Percentiles rank a stretch among this genome's conserved stretches.
phyloP scores from a whole-genome alignment of 2,113 vertebrate species.

The Empidonax traillii region DNA sequence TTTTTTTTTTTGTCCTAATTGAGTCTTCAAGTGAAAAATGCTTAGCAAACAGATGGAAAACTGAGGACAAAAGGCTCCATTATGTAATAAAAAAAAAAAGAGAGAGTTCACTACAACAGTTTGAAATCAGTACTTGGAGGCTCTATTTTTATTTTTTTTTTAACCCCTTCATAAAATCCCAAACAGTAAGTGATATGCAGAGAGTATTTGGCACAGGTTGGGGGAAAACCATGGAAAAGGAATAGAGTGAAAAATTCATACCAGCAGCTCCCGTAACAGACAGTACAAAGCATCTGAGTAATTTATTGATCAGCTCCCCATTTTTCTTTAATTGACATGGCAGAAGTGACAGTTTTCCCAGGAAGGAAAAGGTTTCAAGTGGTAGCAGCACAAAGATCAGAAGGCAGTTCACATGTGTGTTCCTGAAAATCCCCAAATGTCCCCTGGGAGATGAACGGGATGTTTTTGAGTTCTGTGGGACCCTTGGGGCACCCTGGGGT shows the following conservation, averaged over 20 bases:
- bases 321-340: not conserved
- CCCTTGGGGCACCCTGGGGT: fast-evolving
- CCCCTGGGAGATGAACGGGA: not conserved
- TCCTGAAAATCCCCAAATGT: not conserved
- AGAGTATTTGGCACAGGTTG: slow-evolving; percentile 32
- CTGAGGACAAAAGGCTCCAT: slow-evolving; percentile 70
- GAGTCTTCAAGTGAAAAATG: slow-evolving; percentile 79
- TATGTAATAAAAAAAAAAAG: slow-evolving; percentile 67
- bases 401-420: not conserved
- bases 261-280: not conserved
- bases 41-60: slow-evolving; percentile 78
- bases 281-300: not conserved
- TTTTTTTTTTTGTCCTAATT: slow-evolving; percentile 72
- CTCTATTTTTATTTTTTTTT: not conserved
- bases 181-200: slow-evolving; percentile 18
- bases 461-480: not conserved
- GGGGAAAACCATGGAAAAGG: slow-evolving; percentile 21
- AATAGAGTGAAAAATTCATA: not conserved
- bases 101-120: slow-evolving; percentile 65
- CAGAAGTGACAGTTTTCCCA: not conserved
- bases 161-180: not conserved
- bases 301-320: not conserved
- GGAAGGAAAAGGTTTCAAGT: not conserved
- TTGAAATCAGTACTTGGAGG: slow-evolving; percentile 69
- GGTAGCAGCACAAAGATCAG: not conserved